Percentiles rank a stretch among this genome's conserved stretches.
These are phyloP conservation scores for Xanthorhoe designata DNA, from an alignment of 2,888 invertebrate genomes.

Conservation along the genomic window DNA sequence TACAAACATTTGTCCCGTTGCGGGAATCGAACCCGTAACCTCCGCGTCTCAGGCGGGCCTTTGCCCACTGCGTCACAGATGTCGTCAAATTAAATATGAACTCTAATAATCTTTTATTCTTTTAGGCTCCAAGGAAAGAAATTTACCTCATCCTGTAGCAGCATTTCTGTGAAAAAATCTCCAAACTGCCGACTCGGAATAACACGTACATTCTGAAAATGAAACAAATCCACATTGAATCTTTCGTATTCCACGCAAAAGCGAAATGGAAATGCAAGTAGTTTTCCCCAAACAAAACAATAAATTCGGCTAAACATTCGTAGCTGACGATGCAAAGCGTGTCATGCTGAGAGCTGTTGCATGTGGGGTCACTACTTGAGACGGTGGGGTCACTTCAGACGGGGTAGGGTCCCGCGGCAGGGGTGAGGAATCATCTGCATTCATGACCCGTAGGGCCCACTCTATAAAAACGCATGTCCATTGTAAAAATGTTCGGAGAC, in stretches of 20 bases:
- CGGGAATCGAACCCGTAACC: too few relatives aligned
- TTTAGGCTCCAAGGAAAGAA: not conserved
- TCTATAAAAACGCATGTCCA: constrained; percentile 30
- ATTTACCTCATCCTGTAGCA: constrained; percentile 5
- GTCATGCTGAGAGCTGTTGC: constrained; percentile 22
- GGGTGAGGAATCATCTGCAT: constrained; percentile 29
- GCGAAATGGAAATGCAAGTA: not conserved
- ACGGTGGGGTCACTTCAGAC: constrained; percentile 11
- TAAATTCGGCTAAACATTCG: constrained; percentile 17
- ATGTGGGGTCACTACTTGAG: constrained; percentile 12
- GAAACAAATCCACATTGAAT: constrained; percentile 6
- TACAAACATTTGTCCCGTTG: too few relatives aligned
- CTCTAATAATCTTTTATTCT: not conserved
- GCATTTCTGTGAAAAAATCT: not conserved
- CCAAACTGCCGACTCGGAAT: not conserved
- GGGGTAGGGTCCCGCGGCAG: not conserved
- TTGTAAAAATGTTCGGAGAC: constrained; percentile 29
- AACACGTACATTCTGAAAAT: constrained; percentile 7
- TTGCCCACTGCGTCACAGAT: too few relatives aligned
- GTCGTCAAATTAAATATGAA: not conserved
- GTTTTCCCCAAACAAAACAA: constrained; percentile 14
- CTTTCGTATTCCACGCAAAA: not conserved
- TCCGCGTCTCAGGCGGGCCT: too few relatives aligned
- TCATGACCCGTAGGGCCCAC: constrained; percentile 28
- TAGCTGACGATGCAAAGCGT: constrained; percentile 31